Base-by-base conservation (phyloP, 2,797 vertebrate genomes). In the Meda fulgida region DNA sequence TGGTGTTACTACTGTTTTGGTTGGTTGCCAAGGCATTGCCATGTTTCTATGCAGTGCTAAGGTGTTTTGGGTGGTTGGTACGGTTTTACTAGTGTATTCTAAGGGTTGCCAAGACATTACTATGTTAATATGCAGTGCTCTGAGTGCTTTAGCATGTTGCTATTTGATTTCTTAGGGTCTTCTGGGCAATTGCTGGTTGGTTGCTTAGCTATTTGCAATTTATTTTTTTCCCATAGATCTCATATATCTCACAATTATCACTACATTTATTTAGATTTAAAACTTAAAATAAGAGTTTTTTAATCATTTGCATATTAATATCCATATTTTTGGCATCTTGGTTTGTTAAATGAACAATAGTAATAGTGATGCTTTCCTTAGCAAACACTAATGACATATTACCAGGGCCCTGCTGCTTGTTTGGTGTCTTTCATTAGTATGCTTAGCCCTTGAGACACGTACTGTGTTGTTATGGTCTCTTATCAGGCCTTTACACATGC, bases 401-500 rank as follows among this genome's bases (percentile, higher is more conserved):
- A 78, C 29, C 4, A 58, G 46, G 36, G 71, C 55, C 63, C 53
- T 51, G 16, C 55, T 10, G 4, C 72, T 77, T 72, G 13, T 84
- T 86, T 77, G 66, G 79, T 34, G 75, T 55, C 31, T 86, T 85
- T 88, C 83, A 88, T 89, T 89, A 89, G 87, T 84, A 88, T 89
- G 79, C 85, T 85, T 76, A 84, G 87, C 55, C 81, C 67, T 81
- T 51, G 51, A 71, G 76, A 63, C 84, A 51, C 11, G 70, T 81
- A 80, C 21, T 55, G 46, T 53, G 65, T 77, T 78, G 83, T 87
- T 79, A 72, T 85, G 83, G 69, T 83, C 81, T 85, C 85, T 89
- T 89, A 89, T 89, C 89, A 85, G 85, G 73, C 78, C 65, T 81
- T 73, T 84, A 78, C 87, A 87, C 84, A n/a, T n/a, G n/a, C n/a